Evolutionary conservation across 2,797 vertebrate genomes (phyloP).

Genomic region (Paramormyrops hopkinsi): DNA sequence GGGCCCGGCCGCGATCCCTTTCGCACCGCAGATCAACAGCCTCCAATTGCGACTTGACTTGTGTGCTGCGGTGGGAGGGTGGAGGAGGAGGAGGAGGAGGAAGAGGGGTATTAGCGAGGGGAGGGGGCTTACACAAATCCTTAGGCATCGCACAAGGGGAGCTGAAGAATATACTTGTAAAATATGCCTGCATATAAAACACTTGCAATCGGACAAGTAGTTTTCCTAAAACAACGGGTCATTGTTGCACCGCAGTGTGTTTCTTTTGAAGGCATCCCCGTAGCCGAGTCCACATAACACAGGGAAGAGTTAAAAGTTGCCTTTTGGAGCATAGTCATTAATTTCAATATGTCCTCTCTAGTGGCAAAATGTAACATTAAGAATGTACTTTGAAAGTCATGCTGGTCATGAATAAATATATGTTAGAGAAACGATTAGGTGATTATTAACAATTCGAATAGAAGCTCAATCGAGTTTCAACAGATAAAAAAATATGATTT

Average conservation of each 20-base stretch:
- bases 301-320: not conserved
- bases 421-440: not conserved
- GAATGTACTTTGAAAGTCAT: not conserved
- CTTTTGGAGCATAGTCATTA: not conserved
- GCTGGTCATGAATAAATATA: not conserved
- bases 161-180: constrained; percentile 29
- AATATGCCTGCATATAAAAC: constrained; percentile 38
- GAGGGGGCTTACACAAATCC: constrained; percentile 24
- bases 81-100: constrained; percentile 26
- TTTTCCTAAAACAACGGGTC: not conserved
- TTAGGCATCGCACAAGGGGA: constrained; percentile 24
- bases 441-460: not conserved
- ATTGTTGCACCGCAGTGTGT: not conserved
- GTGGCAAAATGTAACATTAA: not conserved
- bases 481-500: not conserved
- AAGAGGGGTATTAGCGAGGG: not conserved
- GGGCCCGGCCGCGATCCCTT: constrained; percentile 29
- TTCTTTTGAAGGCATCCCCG: not conserved
- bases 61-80: constrained; percentile 36
- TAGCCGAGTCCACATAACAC: not conserved
- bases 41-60: constrained; percentile 48
- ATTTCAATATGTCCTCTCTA: not conserved
- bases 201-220: not conserved
- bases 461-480: not conserved
- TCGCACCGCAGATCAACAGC: constrained; percentile 13